phyloP scores from a whole-genome alignment of 2,888 invertebrate species.

The Chirona hameri region DNA sequence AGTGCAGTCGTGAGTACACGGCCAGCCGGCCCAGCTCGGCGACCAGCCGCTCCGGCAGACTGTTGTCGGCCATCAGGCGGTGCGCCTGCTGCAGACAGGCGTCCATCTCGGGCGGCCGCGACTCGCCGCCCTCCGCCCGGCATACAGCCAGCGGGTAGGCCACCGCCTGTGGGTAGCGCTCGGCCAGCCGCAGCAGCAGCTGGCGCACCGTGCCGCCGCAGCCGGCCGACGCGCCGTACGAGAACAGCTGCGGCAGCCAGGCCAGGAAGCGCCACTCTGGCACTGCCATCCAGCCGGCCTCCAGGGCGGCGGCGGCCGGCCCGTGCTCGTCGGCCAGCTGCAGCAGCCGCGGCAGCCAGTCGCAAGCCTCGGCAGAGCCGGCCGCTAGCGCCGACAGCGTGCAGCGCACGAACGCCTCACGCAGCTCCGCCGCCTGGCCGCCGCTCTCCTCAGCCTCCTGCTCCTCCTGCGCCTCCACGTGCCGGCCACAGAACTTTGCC shows the following conservation, averaged over 20 bases:
- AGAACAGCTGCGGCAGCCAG: constrained; percentile 39
- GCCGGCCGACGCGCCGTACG: constrained; percentile 37
- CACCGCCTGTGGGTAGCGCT: constrained; percentile 39
- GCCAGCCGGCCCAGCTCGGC: neutral
- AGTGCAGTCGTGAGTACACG: too few relatives aligned
- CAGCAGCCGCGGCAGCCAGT: constrained; percentile 38
- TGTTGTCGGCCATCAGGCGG: neutral
- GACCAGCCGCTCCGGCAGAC: neutral
- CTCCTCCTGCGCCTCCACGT: constrained; percentile 34
- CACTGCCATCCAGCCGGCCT: constrained; percentile 10
- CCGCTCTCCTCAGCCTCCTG: too few relatives aligned
- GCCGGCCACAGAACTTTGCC: constrained; percentile 37
- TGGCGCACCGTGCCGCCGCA: constrained; percentile 36
- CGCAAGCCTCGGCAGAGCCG: constrained; percentile 36
- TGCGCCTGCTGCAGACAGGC: neutral
- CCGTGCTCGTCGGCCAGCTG: constrained; percentile 37
- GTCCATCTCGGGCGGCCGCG: neutral
- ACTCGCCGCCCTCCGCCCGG: neutral
- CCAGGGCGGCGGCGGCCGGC: neutral
- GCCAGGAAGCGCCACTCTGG: constrained; percentile 39
- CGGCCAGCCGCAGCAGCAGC: constrained; percentile 35
- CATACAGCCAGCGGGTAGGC: constrained; percentile 34
- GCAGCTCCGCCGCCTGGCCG: neutral
- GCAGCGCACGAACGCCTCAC: constrained; percentile 26
- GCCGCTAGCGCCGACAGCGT: constrained; percentile 36